Evolutionary conservation across 92 coral and sea anemone species (phyloP).

Genomic region (Zoanthus gigantus): DNA sequence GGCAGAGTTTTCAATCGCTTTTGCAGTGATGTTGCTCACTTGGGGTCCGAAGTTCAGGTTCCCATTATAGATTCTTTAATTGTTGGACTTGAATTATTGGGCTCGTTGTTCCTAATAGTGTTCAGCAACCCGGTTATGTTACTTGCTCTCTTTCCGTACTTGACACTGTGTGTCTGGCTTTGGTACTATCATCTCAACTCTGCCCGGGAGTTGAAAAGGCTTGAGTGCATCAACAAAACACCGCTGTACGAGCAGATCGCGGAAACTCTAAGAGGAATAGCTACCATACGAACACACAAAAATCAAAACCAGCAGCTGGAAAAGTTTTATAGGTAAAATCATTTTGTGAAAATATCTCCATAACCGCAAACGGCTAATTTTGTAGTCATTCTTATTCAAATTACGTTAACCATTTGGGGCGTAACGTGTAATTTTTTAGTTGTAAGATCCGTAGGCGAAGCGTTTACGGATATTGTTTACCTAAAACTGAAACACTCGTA

Average conservation of each 20-base stretch:
- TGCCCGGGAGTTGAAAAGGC: conserved; percentile 34
- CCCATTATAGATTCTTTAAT: neutral
- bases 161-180: neutral
- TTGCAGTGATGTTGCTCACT: conserved; percentile 24
- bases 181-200: conserved; percentile 45
- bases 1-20: conserved; percentile 35
- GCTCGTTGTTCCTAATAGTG: conserved; percentile 23
- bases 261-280: conserved; percentile 31
- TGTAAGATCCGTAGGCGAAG: too few species aligned
- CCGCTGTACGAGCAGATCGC: conserved; percentile 47
- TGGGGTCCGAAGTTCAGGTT: neutral
- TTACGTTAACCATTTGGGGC: too few species aligned
- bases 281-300: conserved; percentile 25
- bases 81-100: conserved; percentile 27
- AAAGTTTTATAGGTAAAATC: conserved; percentile 16
- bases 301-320: conserved; percentile 3
- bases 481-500: too few species aligned
- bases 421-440: too few species aligned
- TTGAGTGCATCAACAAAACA: conserved; percentile 25
- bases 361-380: neutral
- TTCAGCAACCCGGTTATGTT: conserved; percentile 14
- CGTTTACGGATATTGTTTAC: too few species aligned
- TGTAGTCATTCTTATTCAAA: neutral
- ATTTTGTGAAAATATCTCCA: neutral
- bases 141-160: conserved; percentile 19